These are phyloP conservation scores for Phyllostomus hastatus DNA, from an alignment of 2,113 vertebrate species.

Conservation along the genomic window DNA sequence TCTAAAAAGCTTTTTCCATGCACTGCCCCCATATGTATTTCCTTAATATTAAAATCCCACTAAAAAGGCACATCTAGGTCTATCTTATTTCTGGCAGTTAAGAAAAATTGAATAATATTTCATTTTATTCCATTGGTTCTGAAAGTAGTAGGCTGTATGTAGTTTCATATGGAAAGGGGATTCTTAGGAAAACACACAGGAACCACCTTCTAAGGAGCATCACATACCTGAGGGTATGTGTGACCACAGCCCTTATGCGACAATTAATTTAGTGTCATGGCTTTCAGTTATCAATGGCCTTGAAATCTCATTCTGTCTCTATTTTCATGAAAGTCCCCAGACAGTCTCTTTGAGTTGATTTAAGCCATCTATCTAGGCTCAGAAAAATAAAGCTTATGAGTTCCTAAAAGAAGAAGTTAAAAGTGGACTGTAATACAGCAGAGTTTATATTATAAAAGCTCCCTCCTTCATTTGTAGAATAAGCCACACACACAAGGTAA, in stretches of 20 bases:
- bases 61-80: neutral
- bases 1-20: neutral
- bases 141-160: neutral
- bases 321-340: slow-evolving; percentile 20
- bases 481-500: neutral
- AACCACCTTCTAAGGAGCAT: neutral
- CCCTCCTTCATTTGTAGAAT: neutral
- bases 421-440: neutral
- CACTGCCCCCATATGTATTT: neutral
- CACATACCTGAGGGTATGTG: neutral
- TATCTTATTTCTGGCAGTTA: neutral
- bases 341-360: neutral
- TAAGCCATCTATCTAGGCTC: slow-evolving; percentile 47
- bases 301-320: slow-evolving; percentile 57
- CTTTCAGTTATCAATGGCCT: slow-evolving; percentile 43
- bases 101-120: neutral
- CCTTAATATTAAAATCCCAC: neutral
- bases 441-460: neutral
- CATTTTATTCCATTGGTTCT: neutral
- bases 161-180: neutral
- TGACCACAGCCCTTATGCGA: neutral
- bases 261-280: slow-evolving; percentile 51
- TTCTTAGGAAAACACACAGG: neutral
- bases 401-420: neutral
- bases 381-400: neutral